phyloP scores from a whole-genome alignment of 2,797 vertebrate species.

The Scolopax rusticola region DNA sequence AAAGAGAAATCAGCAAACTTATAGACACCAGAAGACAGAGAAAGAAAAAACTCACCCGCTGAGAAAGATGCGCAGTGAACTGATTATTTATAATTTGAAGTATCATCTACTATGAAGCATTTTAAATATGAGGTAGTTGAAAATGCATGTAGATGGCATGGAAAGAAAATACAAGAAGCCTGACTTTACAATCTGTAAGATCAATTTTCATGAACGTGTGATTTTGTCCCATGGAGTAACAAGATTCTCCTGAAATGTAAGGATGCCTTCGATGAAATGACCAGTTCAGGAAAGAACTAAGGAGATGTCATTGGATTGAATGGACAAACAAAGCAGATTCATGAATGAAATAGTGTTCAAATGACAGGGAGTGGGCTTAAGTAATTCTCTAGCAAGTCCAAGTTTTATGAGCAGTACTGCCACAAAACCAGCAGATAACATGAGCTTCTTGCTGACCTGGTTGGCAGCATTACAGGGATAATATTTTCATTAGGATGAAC shows the following conservation, averaged over 20 bases:
- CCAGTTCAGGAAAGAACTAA: not conserved
- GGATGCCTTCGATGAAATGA: not conserved
- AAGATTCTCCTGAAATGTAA: not conserved
- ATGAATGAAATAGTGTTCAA: not conserved
- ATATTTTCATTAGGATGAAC: conserved; percentile 48
- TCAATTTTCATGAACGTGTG: not conserved
- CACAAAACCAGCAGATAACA: not conserved
- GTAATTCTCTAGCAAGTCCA: not conserved
- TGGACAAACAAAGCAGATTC: not conserved
- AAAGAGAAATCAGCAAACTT: not conserved
- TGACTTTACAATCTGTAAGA: not conserved
- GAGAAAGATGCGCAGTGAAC: not conserved
- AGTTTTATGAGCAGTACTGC: not conserved
- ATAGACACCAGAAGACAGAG: not conserved
- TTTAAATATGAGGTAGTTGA: not conserved
- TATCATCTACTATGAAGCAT: not conserved
- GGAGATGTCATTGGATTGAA: not conserved
- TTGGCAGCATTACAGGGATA: conserved; percentile 10
- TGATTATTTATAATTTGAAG: not conserved
- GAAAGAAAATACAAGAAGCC: not conserved
- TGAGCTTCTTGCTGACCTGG: not conserved
- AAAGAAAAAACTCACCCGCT: not conserved
- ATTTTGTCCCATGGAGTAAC: not conserved
- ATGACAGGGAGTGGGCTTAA: not conserved
- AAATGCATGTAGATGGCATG: not conserved